These are phyloP conservation scores for Ceraclea dissimilis DNA, from an alignment of 2,888 invertebrate genomes.

Conservation along the genomic window DNA sequence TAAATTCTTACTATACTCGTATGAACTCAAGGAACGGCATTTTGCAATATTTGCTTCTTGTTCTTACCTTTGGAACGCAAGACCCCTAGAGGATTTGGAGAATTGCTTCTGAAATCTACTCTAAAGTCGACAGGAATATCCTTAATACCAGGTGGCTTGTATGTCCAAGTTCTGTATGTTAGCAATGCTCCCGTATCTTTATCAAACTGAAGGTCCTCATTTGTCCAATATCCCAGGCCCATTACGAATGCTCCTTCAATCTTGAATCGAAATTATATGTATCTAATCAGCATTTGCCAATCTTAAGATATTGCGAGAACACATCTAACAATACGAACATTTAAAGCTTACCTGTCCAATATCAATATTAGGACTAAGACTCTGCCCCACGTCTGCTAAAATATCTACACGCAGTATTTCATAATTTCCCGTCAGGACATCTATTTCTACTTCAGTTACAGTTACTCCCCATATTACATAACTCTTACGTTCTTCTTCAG, in stretches of 20 bases:
- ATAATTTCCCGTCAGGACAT: conserved; percentile 61
- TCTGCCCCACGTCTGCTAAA: conserved; percentile 59
- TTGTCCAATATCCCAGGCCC: conserved; percentile 64
- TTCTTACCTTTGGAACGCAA: conserved; percentile 65
- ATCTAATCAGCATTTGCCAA: too few species aligned
- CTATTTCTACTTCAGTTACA: conserved; percentile 59
- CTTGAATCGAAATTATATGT: too few species aligned
- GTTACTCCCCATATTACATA: conserved; percentile 56
- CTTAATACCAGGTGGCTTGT: conserved; percentile 61
- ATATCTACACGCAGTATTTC: conserved; percentile 53
- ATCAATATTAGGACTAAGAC: conserved; percentile 59
- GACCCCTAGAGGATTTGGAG: conserved; percentile 54
- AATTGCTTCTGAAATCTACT: conserved; percentile 52
- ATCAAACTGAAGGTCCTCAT: conserved; percentile 56
- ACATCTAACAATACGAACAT: too few species aligned
- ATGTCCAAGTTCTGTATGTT: conserved; percentile 67
- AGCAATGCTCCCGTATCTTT: conserved; percentile 50
- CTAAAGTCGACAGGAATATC: conserved; percentile 65
- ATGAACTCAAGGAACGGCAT: too few species aligned
- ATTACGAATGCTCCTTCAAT: conserved; percentile 52
- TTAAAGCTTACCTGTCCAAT: conserved; percentile 55
- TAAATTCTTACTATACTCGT: too few species aligned
- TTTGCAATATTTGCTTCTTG: too few species aligned
- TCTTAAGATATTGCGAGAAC: too few species aligned
- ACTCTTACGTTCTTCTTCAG: conserved; percentile 18